phyloP scores from a whole-genome alignment of 2,113 vertebrate genomes.

The Fregata magnificens region DNA sequence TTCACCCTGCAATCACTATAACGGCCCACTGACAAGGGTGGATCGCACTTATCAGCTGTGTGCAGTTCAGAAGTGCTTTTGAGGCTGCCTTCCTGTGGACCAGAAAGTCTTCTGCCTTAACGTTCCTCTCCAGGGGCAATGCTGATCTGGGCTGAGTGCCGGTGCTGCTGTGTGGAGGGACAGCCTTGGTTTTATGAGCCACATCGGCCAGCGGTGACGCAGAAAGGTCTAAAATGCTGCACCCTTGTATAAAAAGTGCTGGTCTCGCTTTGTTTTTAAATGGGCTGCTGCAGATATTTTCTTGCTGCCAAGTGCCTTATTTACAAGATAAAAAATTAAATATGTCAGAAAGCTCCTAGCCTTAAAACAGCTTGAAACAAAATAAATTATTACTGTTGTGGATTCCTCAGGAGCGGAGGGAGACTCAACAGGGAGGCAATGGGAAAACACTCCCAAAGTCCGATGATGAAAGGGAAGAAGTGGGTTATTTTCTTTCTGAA shows the following conservation, averaged over 20 bases:
- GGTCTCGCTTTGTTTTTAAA: neutral
- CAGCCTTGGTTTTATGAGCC: neutral
- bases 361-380: neutral
- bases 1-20: neutral
- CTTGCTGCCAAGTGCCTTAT: neutral
- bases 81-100: neutral
- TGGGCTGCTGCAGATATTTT: neutral
- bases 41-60: rapidly evolving
- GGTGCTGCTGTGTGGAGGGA: no score
- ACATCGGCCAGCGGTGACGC: no score
- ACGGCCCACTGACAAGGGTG: neutral
- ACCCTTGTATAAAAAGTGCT: neutral
- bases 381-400: neutral
- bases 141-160: neutral
- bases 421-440: neutral
- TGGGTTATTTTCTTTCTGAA: neutral
- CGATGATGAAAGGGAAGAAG: neutral
- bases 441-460: neutral
- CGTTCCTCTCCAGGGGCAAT: neutral
- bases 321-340: neutral
- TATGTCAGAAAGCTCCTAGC: neutral
- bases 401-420: neutral
- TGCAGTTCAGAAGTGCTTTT: neutral
- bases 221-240: neutral
- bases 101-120: neutral